Percentiles rank a stretch among this genome's conserved stretches.
Conservation (phyloP, 2,888 invertebrate genomes). For the Heliconius erato region DNA sequence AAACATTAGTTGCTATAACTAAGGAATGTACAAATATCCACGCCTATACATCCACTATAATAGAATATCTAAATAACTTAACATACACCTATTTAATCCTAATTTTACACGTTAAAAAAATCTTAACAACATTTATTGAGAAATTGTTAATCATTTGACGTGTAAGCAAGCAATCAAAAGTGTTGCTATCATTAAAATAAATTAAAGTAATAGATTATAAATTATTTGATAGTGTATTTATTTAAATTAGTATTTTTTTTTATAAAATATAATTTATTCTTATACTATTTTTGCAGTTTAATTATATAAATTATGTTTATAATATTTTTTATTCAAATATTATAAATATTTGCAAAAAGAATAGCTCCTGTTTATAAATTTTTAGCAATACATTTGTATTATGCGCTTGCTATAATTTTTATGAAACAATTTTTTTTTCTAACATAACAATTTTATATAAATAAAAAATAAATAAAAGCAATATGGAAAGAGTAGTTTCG, state of each 20-base stretch:
- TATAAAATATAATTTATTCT: neutral
- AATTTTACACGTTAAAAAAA: conserved; percentile 42
- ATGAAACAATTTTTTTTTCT: neutral
- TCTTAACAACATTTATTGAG: conserved; percentile 54
- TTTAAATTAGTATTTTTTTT: neutral
- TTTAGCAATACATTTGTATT: neutral
- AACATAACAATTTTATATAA: neutral
- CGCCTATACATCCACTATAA: conserved; percentile 50
- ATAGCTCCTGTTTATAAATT: neutral
- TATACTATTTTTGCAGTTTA: neutral
- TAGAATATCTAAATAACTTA: conserved; percentile 27
- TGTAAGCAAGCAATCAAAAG: conserved; percentile 57
- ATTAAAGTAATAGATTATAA: conserved; percentile 21
- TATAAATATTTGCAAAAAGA: no score
- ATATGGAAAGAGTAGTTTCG: no score
- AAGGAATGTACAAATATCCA: conserved; percentile 60
- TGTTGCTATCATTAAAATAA: conserved; percentile 44
- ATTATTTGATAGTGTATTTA: neutral
- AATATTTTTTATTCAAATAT: neutral
- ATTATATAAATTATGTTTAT: no score
- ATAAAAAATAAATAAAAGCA: neutral
- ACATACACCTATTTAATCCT: conserved; percentile 39
- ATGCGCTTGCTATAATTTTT: neutral
- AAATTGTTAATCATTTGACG: conserved; percentile 59
- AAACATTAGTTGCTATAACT: conserved; percentile 73